phyloP scores from a whole-genome alignment of 2,888 invertebrate species.

The Drosophila diplacantha region DNA sequence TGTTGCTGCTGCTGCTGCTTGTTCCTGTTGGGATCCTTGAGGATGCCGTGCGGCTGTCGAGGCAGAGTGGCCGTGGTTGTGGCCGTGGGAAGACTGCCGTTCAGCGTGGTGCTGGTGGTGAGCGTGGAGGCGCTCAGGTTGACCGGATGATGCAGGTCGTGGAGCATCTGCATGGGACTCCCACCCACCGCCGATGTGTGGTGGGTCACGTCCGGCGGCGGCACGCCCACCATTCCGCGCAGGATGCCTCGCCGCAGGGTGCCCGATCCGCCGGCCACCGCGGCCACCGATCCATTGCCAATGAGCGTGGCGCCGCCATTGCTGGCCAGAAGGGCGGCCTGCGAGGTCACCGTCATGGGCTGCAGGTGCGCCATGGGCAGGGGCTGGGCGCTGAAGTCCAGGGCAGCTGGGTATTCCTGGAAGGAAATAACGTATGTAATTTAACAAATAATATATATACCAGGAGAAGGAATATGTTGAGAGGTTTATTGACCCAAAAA shows the following conservation, averaged over 20 bases:
- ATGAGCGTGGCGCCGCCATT: constrained; percentile 66
- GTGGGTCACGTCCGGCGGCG: constrained; percentile 78
- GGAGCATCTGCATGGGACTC: constrained; percentile 61
- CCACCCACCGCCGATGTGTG: constrained; percentile 70
- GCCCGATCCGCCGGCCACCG: constrained; percentile 59
- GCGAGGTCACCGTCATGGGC: constrained; percentile 69
- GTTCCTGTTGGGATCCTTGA: constrained; percentile 82
- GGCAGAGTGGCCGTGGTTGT: constrained; percentile 69
- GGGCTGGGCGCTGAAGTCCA: constrained; percentile 75
- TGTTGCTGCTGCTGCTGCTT: constrained; percentile 79
- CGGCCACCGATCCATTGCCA: constrained; percentile 59
- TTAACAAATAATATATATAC: background rate
- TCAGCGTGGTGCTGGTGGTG: constrained; percentile 75
- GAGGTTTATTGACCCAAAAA: background rate
- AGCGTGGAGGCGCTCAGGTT: constrained; percentile 75
- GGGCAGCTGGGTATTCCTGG: constrained; percentile 77
- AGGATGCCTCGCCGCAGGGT: constrained; percentile 76
- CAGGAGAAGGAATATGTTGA: too few species aligned
- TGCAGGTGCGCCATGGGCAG: constrained; percentile 75
- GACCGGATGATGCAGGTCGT: constrained; percentile 75
- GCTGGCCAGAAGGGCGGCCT: constrained; percentile 63
- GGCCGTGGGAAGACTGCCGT: constrained; percentile 73
- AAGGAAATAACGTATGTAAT: constrained; percentile 17
- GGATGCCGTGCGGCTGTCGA: constrained; percentile 82
- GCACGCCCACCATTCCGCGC: constrained; percentile 76